Evolutionary conservation across 53 echinoderm and acorn worm species (phyloP).

Genomic region (Holothuria leucospilota): DNA sequence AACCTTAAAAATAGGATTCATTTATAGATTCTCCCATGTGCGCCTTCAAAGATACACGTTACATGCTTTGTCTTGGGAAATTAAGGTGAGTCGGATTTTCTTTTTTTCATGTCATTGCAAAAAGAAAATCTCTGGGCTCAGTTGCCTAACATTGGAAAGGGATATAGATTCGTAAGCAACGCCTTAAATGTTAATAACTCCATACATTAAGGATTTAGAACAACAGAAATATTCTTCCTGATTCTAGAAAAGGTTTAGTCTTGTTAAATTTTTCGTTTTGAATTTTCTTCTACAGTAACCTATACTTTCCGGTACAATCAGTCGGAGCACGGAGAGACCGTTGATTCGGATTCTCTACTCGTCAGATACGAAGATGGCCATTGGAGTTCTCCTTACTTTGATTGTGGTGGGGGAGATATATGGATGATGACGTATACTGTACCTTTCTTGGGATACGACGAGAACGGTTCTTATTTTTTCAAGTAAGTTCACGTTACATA

Average conservation of each 20-base stretch:
- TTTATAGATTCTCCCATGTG: too few relatives aligned
- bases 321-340: constrained; percentile 58
- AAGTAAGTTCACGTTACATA: constrained; percentile 74
- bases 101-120: too few relatives aligned
- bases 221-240: too few relatives aligned
- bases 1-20: too few relatives aligned
- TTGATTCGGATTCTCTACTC: constrained; percentile 70
- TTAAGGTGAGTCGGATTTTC: too few relatives aligned
- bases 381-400: constrained; percentile 96
- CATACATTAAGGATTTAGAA: too few relatives aligned
- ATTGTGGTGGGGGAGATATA: constrained; percentile 95
- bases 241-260: too few relatives aligned
- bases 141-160: not conserved
- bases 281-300: constrained; percentile 62
- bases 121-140: not conserved
- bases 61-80: too few relatives aligned
- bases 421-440: constrained; percentile 99
- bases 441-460: constrained; percentile 85
- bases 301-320: constrained; percentile 80
- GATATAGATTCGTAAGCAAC: too few relatives aligned
- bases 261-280: not conserved
- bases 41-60: too few relatives aligned
- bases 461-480: constrained; percentile 92
- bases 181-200: too few relatives aligned
- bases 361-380: constrained; percentile 96